These are phyloP conservation scores for Ptilorrhoa leucosticta DNA, from an alignment of 2,113 vertebrate species.

Conservation along the genomic window DNA sequence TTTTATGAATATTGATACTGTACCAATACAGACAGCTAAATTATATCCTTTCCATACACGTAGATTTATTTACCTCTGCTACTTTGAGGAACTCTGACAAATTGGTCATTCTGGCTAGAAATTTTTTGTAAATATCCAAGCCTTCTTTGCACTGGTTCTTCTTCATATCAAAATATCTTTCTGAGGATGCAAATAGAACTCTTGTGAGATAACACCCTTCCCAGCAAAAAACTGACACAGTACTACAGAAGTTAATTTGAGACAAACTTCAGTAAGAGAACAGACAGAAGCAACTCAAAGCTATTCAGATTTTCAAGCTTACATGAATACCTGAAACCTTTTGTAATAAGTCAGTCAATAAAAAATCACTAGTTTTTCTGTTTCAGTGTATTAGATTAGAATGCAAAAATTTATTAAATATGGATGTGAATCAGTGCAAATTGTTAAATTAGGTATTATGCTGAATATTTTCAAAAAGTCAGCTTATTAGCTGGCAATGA, in stretches of 20 bases:
- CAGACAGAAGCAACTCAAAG: neutral
- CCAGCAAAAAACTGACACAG: neutral
- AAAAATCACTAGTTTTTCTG: neutral
- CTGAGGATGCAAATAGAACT: slow-evolving; percentile 58
- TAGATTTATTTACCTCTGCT: slow-evolving; percentile 66
- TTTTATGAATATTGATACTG: neutral
- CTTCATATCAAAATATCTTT: slow-evolving; percentile 81
- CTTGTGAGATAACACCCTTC: neutral
- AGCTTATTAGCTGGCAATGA: neutral
- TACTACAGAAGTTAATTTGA: neutral
- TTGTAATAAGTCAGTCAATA: neutral
- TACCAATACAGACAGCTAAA: slow-evolving; percentile 23
- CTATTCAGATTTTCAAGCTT: neutral
- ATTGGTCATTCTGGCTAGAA: slow-evolving; percentile 74
- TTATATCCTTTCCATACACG: neutral
- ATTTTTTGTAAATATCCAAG: slow-evolving; percentile 81
- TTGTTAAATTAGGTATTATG: neutral
- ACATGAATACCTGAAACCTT: neutral
- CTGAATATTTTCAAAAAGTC: neutral
- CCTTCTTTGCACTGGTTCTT: slow-evolving; percentile 79
- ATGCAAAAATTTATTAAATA: neutral
- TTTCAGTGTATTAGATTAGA: neutral
- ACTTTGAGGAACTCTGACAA: slow-evolving; percentile 76
- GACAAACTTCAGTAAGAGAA: neutral
- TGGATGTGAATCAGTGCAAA: neutral